A percentile compares a stretch with the other conserved stretches of the same genome.
Evolutionary conservation across 2,113 vertebrate species (phyloP).

Genomic region (Octodon degus): DNA sequence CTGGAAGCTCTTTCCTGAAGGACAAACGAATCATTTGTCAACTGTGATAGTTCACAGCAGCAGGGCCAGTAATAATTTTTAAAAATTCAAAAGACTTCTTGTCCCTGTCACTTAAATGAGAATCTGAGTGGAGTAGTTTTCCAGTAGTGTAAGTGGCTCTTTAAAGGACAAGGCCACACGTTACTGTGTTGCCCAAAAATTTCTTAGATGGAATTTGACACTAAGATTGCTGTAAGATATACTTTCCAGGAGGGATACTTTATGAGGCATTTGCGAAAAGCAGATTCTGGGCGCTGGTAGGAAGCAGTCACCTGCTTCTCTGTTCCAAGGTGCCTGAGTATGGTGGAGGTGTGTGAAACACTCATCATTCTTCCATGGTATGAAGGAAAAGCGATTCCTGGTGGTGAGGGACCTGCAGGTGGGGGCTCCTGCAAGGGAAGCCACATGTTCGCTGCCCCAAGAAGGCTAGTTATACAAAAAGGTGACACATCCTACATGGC

Average conservation of each 20-base stretch:
- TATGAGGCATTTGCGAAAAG: background rate
- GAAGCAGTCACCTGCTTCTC: background rate
- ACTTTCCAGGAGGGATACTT: background rate
- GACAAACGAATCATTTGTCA: slow-evolving; percentile 37
- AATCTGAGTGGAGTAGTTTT: background rate
- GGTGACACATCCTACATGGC: background rate
- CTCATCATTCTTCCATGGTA: background rate
- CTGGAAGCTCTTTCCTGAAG: background rate
- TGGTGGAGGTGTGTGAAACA: fast-evolving
- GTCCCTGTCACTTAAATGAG: background rate
- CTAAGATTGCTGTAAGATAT: background rate
- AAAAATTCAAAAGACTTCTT: slow-evolving; percentile 21
- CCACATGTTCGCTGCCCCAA: background rate
- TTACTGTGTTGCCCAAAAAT: background rate
- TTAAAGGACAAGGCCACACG: background rate
- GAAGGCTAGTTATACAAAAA: background rate
- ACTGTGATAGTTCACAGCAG: background rate
- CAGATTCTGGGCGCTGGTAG: background rate
- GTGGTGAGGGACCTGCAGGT: background rate
- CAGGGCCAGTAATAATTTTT: background rate
- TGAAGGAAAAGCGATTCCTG: background rate
- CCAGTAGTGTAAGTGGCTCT: background rate
- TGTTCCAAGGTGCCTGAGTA: background rate
- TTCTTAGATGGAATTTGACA: slow-evolving; percentile 5
- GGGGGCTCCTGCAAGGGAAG: background rate